Base-by-base conservation (phyloP, 2,888 invertebrate species). In the Cyclophora albipunctata region DNA sequence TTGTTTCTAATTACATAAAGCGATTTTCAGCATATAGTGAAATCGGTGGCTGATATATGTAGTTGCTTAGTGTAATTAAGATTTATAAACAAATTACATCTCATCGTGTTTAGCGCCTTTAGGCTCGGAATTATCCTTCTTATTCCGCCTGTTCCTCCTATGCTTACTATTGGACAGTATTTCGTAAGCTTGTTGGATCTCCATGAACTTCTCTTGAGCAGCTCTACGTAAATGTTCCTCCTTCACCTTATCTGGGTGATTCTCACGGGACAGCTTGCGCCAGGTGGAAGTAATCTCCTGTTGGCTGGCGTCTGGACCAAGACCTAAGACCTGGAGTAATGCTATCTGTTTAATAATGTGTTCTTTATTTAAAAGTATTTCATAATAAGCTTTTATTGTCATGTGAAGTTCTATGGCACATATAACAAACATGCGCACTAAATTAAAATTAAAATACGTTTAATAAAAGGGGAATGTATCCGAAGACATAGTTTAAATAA, bases 141-240 rank as follows among this genome's bases (percentile, higher is more conserved):
- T 93, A 73, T 96, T 96, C 57, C 92, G 91, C 48, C 92, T 88
- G 58, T 91, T 91, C 47, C 96, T 89, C 58, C 93, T 93, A 48
- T 92, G 91, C 71, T 96, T 96, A 61, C 94, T 94, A 63, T 93
- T 95, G 5, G 96, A 96, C 0, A 98, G 85, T 44, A 95, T 93
- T 71, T 96, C 97, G 74, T 97, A 98, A 0, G 98, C 97, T 71
- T 96, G 94, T 68, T 97, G 97, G 55, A 98, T 95, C 68, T 97
- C 96, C 90, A 98, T 95, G 76, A 98, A 98, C 48, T 91, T 92
- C 60, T 95, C 94, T 71, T 97, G 95, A 0, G 96, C 97, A 2
- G 82, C 90, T 3, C 88, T 81, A 43, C 95, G 91, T 51, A 91
- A 90, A 1, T 90, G 81, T 3, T 90, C 90, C 56, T 96, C 94